These are phyloP conservation scores for Eptatretus atami DNA, from an alignment of 2,797 vertebrate genomes.

Conservation along the genomic window DNA sequence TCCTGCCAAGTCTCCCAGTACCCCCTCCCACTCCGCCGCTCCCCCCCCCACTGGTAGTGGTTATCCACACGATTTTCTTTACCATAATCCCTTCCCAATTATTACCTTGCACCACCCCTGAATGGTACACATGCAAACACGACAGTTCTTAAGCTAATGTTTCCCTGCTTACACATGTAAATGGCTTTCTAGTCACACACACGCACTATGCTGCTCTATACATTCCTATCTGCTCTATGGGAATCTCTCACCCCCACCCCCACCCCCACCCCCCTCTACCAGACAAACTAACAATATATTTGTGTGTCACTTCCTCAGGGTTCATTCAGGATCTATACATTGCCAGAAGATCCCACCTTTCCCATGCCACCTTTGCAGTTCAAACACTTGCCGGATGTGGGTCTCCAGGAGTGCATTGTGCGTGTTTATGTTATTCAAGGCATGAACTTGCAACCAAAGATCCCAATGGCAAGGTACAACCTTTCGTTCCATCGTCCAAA, in stretches of 20 bases:
- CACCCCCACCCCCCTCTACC: background rate
- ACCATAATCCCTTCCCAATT: background rate
- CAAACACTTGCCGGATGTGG: slow-evolving; percentile 35
- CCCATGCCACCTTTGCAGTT: slow-evolving; percentile 34
- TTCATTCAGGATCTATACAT: slow-evolving; percentile 54
- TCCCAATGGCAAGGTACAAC: slow-evolving; percentile 50
- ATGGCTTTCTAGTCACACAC: background rate
- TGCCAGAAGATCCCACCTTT: slow-evolving; percentile 33
- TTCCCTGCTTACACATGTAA: background rate
- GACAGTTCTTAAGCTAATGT: background rate
- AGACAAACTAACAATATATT: background rate
- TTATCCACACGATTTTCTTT: background rate
- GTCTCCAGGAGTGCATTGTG: slow-evolving; percentile 47
- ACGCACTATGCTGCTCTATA: background rate
- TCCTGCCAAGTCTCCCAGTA: background rate
- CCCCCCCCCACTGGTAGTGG: no score
- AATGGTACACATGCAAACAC: background rate
- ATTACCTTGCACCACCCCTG: background rate
- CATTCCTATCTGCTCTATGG: background rate
- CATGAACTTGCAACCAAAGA: slow-evolving; percentile 60
- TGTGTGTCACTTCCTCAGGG: slow-evolving; percentile 20
- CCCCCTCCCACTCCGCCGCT: background rate
- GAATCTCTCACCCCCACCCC: background rate
- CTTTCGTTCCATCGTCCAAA: no score
- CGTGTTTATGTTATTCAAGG: slow-evolving; percentile 54